Evolutionary conservation across 2,113 vertebrate species (phyloP).

Genomic region (Sebastes fasciatus): DNA sequence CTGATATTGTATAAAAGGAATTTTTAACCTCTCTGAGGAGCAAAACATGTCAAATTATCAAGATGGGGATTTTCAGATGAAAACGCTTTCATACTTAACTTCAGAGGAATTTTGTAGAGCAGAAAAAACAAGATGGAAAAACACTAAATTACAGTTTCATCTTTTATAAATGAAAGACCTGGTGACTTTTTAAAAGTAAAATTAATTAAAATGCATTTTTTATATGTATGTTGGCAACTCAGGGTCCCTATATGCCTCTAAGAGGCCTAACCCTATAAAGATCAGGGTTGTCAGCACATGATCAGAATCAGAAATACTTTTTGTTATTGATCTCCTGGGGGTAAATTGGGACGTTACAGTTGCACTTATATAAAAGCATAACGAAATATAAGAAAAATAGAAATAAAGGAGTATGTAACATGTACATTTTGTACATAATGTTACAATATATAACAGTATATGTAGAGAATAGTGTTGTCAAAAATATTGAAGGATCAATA

Average conservation of each 20-base stretch:
- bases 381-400: too few species aligned
- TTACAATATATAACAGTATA: too few species aligned
- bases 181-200: neutral
- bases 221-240: neutral
- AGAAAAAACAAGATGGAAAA: constrained; percentile 18
- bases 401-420: too few species aligned
- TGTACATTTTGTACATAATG: too few species aligned
- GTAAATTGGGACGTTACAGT: too few species aligned
- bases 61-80: neutral
- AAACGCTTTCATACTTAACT: neutral
- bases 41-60: constrained; percentile 34
- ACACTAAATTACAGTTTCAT: neutral
- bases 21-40: constrained; percentile 6
- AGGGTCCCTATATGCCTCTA: neutral
- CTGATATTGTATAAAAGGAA: constrained; percentile 1
- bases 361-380: too few species aligned
- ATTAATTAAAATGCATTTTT: neutral
- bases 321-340: too few species aligned
- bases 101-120: constrained; percentile 16
- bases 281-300: neutral
- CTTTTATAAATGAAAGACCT: neutral
- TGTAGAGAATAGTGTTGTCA: too few species aligned
- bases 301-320: neutral
- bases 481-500: too few species aligned
- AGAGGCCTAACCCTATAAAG: too few species aligned